phyloP scores from a whole-genome alignment of 2,888 invertebrate species.

The Vanessa cardui region DNA sequence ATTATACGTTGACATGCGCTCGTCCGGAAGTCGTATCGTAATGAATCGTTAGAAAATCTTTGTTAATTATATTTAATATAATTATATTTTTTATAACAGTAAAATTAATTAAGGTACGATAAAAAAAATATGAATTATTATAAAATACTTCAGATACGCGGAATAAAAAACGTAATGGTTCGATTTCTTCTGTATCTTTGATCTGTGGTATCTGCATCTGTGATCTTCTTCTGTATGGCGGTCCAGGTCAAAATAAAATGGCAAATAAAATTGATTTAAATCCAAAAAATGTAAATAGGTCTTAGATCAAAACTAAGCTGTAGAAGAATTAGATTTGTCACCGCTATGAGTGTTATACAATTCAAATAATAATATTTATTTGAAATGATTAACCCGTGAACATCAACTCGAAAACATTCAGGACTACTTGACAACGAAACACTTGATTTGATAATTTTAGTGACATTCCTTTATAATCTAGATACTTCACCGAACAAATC shows the following conservation, averaged over 20 bases:
- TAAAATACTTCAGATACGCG: not conserved
- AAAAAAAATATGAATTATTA: not conserved
- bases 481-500: slow-evolving; percentile 44
- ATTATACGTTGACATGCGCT: slow-evolving; percentile 3
- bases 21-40: not conserved
- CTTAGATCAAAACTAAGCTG: too few species aligned
- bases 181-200: too few species aligned
- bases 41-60: too few species aligned
- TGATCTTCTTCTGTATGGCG: too few species aligned
- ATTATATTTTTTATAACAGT: too few species aligned
- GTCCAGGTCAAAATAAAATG: too few species aligned
- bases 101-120: too few species aligned
- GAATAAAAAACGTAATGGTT: not conserved
- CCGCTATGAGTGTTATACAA: not conserved
- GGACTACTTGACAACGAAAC: not conserved
- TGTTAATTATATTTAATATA: too few species aligned
- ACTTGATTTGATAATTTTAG: slow-evolving; percentile 18
- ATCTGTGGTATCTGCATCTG: too few species aligned
- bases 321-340: not conserved
- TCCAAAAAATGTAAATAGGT: too few species aligned
- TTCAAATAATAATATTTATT: not conserved
- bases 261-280: too few species aligned
- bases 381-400: not conserved
- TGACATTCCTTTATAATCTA: slow-evolving; percentile 21
- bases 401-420: slow-evolving; percentile 4